Percentiles rank a stretch among this genome's conserved stretches.
Evolutionary conservation across 2,113 vertebrate genomes (phyloP).

Genomic region (Zonotrichia leucophrys): DNA sequence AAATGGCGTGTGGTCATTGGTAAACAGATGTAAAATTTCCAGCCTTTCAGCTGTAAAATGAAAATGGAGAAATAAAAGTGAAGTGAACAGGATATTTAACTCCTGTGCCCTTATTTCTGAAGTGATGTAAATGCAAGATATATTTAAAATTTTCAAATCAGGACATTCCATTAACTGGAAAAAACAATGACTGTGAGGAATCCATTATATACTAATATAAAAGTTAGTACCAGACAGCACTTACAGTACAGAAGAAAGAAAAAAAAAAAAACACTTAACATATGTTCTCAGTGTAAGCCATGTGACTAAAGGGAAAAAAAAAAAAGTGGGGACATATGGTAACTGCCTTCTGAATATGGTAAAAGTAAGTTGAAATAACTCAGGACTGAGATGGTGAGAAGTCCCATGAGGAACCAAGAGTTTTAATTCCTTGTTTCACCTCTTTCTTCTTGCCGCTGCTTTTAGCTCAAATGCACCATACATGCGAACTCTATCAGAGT

Average conservation of each 20-base stretch:
- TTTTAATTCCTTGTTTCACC: background rate
- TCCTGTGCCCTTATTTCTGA: background rate
- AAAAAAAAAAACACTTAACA: background rate
- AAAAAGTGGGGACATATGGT: background rate
- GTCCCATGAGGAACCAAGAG: background rate
- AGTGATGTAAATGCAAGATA: background rate
- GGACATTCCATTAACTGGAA: background rate
- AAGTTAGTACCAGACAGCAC: background rate
- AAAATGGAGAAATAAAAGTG: background rate
- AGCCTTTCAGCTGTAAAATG: background rate
- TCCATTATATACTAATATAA: background rate
- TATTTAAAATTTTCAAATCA: background rate
- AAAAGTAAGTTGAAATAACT: background rate
- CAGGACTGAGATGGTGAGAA: background rate
- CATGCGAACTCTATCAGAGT: background rate
- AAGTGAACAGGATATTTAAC: background rate
- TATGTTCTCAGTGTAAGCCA: background rate
- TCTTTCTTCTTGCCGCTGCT: background rate
- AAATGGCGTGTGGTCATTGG: background rate
- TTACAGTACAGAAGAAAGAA: background rate
- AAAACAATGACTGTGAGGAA: background rate
- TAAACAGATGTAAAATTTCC: slow-evolving; percentile 43
- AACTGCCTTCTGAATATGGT: background rate
- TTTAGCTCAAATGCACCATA: background rate
- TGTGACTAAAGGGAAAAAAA: background rate